phyloP scores from a whole-genome alignment of 2,797 vertebrate species.

The Numenius phaeopus region DNA sequence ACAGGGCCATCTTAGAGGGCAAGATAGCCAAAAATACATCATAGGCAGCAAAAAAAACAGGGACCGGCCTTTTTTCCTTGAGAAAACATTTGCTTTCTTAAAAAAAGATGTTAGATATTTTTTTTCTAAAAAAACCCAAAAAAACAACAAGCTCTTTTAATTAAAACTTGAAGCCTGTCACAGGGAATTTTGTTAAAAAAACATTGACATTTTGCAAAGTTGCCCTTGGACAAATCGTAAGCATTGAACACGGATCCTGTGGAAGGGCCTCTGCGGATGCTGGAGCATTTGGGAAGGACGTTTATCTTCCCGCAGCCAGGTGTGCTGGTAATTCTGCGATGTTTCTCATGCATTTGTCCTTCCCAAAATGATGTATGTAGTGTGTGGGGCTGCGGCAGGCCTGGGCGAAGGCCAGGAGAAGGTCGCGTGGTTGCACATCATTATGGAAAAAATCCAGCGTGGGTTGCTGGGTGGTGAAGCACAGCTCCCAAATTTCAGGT shows the following conservation, averaged over 20 bases:
- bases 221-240: neutral
- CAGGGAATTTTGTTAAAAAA: neutral
- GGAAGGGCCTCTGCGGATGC: neutral
- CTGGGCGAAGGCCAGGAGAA: neutral
- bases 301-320: neutral
- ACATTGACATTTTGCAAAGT: neutral
- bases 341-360: neutral
- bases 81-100: neutral
- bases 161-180: conserved; percentile 2
- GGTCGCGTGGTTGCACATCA: neutral
- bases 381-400: neutral
- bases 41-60: neutral
- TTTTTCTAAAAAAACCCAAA: neutral
- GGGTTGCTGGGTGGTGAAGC: neutral
- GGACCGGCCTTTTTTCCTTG: neutral
- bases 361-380: neutral
- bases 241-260: neutral
- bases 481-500: neutral
- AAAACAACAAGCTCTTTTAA: neutral
- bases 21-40: neutral
- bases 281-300: neutral
- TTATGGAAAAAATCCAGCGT: fast-evolving
- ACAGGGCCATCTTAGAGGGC: neutral
- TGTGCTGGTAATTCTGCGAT: neutral
- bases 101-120: too few species aligned